Base-by-base conservation (phyloP, 64 coral and sea anemone genomes). In the Orbicella faveolata region DNA sequence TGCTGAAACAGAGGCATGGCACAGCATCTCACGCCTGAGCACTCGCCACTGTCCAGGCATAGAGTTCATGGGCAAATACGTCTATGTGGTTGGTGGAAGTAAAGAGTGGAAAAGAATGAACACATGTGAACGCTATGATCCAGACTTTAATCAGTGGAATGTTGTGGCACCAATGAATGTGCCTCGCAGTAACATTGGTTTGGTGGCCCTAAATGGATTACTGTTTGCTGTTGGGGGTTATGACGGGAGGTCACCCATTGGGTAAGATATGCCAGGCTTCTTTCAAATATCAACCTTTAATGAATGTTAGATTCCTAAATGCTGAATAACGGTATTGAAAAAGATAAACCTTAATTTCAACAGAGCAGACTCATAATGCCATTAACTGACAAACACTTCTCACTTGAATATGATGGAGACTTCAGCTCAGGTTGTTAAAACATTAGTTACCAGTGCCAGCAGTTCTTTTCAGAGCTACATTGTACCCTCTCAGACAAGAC, bases 191-290 rank as follows among this genome's bases (percentile, higher is more conserved):
- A 99, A 99, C 21, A 93, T 99, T 80, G 97, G 97, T 61, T 78
- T 99, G 75, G 90, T 99, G 16, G 77, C 91, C 52, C 87, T 99
- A 0, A 83, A 96, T 91, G 91, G 86, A 1, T 68, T 44, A 6
- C 66, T 98, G 23, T 98, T 95, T 68, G 93, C 96, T 59, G 84
- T 98, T 77, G 96, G 96, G 23, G 96, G 96, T n/a, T 98, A 98
- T 65, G 91, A 98, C 76, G 96, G 96, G 11, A 79, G 73, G 9
- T 91, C 94, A 79, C 93, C 94, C 0, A 85, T 93, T 37, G 88
- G 93, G 96, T 98, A 74, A 75, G 87, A 63, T 53, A 6, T 30
- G 30, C 30, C 30, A 30, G 30, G 30, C 30, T 30, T 30, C 30
- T 30, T 30, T 30, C 30, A 30, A 30, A 30, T 30, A 30, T 30